Base-by-base conservation (phyloP, 2,888 invertebrate genomes). In the Junonia oenone region DNA sequence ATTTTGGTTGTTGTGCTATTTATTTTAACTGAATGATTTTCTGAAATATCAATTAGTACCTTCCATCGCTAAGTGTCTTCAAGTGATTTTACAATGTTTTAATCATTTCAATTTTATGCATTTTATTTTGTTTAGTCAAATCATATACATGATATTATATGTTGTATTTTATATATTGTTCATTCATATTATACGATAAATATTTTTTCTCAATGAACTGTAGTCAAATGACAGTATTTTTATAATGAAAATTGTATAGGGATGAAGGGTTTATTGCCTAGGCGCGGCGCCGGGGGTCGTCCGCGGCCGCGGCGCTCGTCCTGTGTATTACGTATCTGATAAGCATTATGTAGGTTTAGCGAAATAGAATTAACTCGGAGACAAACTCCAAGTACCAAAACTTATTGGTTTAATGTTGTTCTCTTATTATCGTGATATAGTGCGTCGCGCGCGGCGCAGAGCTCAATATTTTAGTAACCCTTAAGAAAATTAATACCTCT, bases 171-270 rank as follows among this genome's bases (percentile, higher is more conserved):
- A 83, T 85, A 67, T 83, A 86, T 85, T 81, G 81, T 86, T 89
- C 81, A 79, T 83, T 83, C 73, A 77, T 82, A 82, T 77, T 73
- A 22, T 73, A 76, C 82, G 67, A 77, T 82, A 79, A 79, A 76
- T 83, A 78, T 85, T 83, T 83, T 88, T 83, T 88, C 82, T 88
- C 83, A 85, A 78, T 79, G 83, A 90, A 88, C 86, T 87, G 88
- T 91, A 91, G 91, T 91, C 91, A 90, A 90, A 91, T 90, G 88
- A 87, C 91, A 91, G 91, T 91, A 91, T 91, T 91, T 91, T 91
- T 91, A 72, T 91, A 91, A 85, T 74, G 83, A 81, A 83, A 88
- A 88, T 88, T 88, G 90, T 90, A 81, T 86, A 83, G 77, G 85
- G 74, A 78, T 69, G 81, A 85, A 86, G 83, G 87, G 87, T 83